Conservation (phyloP, 2,113 vertebrate species). For the Cyanistes caeruleus region DNA sequence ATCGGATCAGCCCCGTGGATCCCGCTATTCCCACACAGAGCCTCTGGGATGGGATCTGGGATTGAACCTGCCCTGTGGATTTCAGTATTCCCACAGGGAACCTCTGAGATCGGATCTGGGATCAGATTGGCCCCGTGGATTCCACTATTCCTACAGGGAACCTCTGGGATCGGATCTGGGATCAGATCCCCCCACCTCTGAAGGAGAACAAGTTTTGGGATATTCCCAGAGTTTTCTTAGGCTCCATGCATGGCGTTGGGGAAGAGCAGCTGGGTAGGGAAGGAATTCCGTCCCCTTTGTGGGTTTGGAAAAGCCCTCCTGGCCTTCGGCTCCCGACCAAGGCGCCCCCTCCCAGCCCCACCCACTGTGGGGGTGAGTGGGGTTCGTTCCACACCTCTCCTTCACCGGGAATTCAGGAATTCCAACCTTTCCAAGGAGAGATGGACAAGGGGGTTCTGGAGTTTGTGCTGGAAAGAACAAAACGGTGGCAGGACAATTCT, state of each 20-base stretch:
- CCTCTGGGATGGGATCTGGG: too few relatives aligned
- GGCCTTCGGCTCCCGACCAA: background rate
- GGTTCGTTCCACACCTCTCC: background rate
- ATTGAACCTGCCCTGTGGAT: too few relatives aligned
- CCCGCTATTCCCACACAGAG: background rate
- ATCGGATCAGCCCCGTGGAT: accelerated
- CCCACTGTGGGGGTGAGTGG: background rate
- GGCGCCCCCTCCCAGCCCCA: background rate
- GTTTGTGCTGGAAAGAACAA: background rate
- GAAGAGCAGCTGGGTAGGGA: background rate
- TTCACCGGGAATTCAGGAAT: background rate
- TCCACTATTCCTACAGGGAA: background rate
- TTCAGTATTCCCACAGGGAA: too few relatives aligned
- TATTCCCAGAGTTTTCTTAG: background rate
- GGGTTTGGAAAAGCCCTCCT: background rate
- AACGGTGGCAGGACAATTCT: background rate
- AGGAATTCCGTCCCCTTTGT: background rate
- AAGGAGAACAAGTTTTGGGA: background rate
- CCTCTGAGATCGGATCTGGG: too few relatives aligned
- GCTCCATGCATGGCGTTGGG: accelerated
- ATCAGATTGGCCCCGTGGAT: too few relatives aligned
- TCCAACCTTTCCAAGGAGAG: background rate
- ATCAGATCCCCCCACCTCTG: background rate
- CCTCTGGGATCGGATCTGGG: accelerated
- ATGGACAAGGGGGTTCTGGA: background rate